These are phyloP conservation scores for Proales similis DNA, from an alignment of 1,140 invertebrate species.

Conservation along the genomic window DNA sequence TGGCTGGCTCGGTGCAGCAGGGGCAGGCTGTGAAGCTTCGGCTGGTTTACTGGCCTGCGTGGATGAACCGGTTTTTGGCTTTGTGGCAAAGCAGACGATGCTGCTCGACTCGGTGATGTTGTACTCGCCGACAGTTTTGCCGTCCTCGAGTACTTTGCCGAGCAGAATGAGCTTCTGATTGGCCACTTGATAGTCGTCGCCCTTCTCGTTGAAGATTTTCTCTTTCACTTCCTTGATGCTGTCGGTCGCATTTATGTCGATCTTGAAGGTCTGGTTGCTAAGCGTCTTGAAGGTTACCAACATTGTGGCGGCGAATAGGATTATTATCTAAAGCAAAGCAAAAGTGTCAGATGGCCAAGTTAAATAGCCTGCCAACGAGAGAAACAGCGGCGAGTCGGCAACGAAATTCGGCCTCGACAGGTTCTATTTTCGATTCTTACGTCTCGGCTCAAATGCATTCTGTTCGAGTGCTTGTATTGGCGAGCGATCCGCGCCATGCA, in stretches of 20 bases:
- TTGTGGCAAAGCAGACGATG: conserved; percentile 34
- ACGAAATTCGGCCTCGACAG: no score
- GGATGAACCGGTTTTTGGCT: conserved; percentile 15
- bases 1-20: not conserved
- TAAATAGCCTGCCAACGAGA: no score
- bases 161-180: conserved; percentile 32
- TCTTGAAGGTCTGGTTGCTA: conserved; percentile 29
- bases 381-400: no score
- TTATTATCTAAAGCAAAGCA: no score
- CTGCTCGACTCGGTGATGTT: conserved; percentile 27
- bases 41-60: not conserved
- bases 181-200: conserved; percentile 33
- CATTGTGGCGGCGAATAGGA: no score
- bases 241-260: conserved; percentile 30
- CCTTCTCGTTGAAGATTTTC: conserved; percentile 32
- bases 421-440: no score
- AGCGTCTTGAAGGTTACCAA: conserved; percentile 37
- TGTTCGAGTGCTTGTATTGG: no score
- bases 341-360: no score
- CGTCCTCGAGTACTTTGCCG: conserved; percentile 30
- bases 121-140: conserved; percentile 26
- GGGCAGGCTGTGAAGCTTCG: not conserved
- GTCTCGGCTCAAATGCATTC: no score
- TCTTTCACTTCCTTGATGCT: conserved; percentile 36
- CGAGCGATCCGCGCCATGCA: no score